A percentile compares a stretch with the other conserved stretches of the same genome.
These are phyloP conservation scores for Thoracochromis brauschi DNA, from an alignment of 2,113 vertebrate species.

Conservation along the genomic window DNA sequence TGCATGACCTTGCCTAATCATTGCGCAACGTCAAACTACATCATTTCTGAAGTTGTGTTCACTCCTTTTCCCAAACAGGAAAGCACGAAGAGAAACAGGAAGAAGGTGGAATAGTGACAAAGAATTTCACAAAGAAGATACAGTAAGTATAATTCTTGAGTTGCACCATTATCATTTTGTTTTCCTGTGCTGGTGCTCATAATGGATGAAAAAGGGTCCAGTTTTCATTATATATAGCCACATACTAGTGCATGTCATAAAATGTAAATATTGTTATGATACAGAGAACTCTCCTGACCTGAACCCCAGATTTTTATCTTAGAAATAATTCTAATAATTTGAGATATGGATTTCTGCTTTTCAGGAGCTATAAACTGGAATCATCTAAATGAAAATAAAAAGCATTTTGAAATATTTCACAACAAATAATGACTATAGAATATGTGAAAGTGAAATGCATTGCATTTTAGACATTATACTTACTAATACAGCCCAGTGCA, in stretches of 20 bases:
- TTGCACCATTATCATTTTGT: neutral
- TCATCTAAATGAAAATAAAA: neutral
- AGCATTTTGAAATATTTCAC: neutral
- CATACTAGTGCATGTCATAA: neutral
- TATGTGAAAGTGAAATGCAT: neutral
- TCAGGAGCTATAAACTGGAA: neutral
- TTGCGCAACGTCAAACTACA: neutral
- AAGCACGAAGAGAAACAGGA: constrained; percentile 96
- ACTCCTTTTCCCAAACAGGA: constrained; percentile 58
- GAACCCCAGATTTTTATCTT: neutral
- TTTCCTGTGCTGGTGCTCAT: neutral
- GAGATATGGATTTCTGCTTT: neutral
- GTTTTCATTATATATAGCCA: neutral
- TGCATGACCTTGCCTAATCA: neutral
- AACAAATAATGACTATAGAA: neutral
- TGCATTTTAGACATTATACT: neutral
- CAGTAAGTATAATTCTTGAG: constrained; percentile 77
- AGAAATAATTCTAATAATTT: neutral
- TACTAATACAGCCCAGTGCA: neutral
- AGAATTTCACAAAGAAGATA: constrained; percentile 99
- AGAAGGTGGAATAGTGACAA: constrained; percentile 94
- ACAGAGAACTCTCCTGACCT: neutral
- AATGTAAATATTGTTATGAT: neutral
- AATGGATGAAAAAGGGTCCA: neutral
- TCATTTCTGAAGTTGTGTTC: neutral